Percentiles rank a stretch among this genome's conserved stretches.
Evolutionary conservation across 2,888 invertebrate genomes (phyloP).

Genomic region (Ichneumoninae sp.): DNA sequence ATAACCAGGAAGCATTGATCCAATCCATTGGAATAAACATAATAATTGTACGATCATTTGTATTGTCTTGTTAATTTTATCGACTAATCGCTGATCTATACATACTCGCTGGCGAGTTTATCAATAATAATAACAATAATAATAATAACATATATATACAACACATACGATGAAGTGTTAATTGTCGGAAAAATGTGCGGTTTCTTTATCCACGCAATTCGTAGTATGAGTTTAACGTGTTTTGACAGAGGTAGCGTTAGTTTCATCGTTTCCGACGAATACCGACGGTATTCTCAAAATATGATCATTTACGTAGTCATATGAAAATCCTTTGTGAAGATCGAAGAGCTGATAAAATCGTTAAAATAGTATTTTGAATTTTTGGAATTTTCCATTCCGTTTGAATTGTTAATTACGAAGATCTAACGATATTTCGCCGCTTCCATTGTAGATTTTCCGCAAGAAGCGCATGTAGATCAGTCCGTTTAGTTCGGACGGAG

Average conservation of each 20-base stretch:
- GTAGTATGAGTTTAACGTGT: background rate
- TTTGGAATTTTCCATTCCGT: background rate
- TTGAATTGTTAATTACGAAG: background rate
- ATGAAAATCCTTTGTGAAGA: background rate
- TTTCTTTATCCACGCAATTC: conserved; percentile 23
- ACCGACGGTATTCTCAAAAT: background rate
- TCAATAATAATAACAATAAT: conserved; percentile 53
- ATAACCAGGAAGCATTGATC: conserved; percentile 56
- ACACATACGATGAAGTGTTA: conserved; percentile 43
- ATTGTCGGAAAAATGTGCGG: conserved; percentile 32
- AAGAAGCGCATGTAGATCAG: too few species aligned
- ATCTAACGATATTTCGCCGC: background rate
- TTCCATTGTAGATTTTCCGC: background rate
- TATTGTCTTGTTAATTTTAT: conserved; percentile 66
- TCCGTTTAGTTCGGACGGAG: too few species aligned
- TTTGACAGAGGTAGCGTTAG: conserved; percentile 1
- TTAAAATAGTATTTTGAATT: background rate
- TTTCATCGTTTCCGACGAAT: background rate
- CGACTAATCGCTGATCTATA: conserved; percentile 59
- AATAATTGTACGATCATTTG: conserved; percentile 65
- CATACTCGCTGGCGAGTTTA: conserved; percentile 66
- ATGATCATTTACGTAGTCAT: background rate
- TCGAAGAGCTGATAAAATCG: too few species aligned
- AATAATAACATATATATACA: conserved; percentile 35
- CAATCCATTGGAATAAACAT: conserved; percentile 67